These are phyloP conservation scores for Zootermopsis nevadensis DNA, from an alignment of 2,888 invertebrate genomes.

Conservation along the genomic window DNA sequence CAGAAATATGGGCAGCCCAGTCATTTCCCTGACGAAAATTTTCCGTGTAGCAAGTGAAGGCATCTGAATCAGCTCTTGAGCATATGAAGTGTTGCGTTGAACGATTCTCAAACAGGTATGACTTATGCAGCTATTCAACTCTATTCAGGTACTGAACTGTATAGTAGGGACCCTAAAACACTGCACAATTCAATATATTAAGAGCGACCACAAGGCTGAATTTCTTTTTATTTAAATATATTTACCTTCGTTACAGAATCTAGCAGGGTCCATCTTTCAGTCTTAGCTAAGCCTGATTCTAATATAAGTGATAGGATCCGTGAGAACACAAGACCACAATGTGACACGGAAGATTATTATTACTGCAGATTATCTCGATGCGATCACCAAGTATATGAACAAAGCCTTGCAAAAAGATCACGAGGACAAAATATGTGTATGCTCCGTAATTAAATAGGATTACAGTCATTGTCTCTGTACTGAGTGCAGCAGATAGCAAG, in stretches of 20 bases:
- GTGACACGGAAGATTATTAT: slow-evolving; percentile 25
- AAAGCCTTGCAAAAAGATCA: slow-evolving; percentile 16
- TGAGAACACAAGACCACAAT: slow-evolving; percentile 32
- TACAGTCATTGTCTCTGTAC: slow-evolving; percentile 31
- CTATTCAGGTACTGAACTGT: too few species aligned
- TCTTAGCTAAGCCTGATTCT: slow-evolving; percentile 2
- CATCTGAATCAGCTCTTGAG: too few species aligned
- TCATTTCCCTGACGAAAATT: too few species aligned
- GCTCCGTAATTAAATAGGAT: slow-evolving; percentile 32
- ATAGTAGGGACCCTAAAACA: not conserved
- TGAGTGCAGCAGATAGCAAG: not conserved
- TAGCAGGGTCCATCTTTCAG: slow-evolving; percentile 14
- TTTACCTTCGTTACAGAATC: not conserved
- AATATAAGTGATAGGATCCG: slow-evolving; percentile 28
- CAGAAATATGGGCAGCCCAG: too few species aligned
- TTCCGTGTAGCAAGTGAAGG: too few species aligned
- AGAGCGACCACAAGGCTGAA: not conserved
- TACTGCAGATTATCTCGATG: slow-evolving; percentile 35
- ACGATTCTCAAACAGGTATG: too few species aligned
- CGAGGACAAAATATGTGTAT: not conserved
- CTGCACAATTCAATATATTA: not conserved
- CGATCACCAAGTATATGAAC: not conserved
- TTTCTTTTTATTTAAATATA: slow-evolving; percentile 23
- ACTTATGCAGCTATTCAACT: too few species aligned
- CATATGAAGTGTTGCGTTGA: too few species aligned